These are phyloP conservation scores for Cebus imitator DNA, from an alignment of 2,113 vertebrate genomes.

Conservation along the genomic window DNA sequence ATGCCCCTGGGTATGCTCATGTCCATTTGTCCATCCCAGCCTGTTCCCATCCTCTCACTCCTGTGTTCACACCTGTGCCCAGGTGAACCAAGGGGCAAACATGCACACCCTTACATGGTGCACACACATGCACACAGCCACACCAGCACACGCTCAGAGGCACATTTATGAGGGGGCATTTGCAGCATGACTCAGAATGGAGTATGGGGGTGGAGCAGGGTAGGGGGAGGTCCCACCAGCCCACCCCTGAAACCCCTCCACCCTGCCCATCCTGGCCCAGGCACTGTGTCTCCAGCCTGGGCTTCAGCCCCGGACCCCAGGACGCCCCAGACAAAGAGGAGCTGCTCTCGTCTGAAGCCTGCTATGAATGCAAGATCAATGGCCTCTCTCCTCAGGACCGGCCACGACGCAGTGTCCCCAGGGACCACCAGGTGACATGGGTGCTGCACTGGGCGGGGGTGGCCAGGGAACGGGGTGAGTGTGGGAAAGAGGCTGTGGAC, in stretches of 20 bases:
- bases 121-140: not conserved
- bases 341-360: slow-evolving; percentile 90
- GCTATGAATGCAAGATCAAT: slow-evolving; percentile 97
- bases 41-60: not conserved
- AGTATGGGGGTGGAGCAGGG: not conserved
- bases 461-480: rapidly evolving
- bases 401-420: slow-evolving; percentile 78
- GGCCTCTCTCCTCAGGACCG: slow-evolving; percentile 85
- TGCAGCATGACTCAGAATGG: not conserved
- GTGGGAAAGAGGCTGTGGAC: not conserved
- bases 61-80: not conserved
- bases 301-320: slow-evolving; percentile 76
- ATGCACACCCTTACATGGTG: not conserved
- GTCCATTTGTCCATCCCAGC: not conserved
- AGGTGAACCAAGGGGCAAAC: not conserved
- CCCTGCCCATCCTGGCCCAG: slow-evolving; percentile 76
- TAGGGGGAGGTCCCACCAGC: not conserved
- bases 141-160: not conserved
- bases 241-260: not conserved
- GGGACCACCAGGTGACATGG: slow-evolving; percentile 71
- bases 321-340: slow-evolving; percentile 87
- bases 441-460: not conserved
- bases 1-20: rapidly evolving
- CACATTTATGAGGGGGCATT: not conserved
- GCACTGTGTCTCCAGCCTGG: slow-evolving; percentile 90